Evolutionary conservation across 2,113 vertebrate genomes (phyloP).

Genomic region (Grammomys surdaster): DNA sequence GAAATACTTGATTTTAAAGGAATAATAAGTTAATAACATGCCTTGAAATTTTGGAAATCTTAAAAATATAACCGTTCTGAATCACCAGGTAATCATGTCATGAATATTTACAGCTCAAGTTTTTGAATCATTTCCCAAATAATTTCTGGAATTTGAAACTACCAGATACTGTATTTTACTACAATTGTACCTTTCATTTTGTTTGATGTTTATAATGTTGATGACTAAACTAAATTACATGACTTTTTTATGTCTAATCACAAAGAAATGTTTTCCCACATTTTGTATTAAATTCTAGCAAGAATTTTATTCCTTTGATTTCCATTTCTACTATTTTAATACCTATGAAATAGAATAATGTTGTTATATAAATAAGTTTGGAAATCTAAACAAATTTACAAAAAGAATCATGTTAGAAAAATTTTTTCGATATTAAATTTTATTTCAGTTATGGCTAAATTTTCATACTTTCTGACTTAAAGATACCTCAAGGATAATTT

Average conservation of each 20-base stretch:
- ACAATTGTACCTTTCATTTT: conserved; percentile 39
- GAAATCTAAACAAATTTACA: neutral
- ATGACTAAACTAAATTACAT: conserved; percentile 27
- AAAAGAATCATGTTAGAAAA: conserved; percentile 9
- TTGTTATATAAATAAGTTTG: neutral
- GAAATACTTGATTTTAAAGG: neutral
- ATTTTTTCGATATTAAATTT: neutral
- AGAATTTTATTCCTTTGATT: neutral
- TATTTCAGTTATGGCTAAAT: neutral
- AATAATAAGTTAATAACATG: neutral
- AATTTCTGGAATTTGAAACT: conserved; percentile 51
- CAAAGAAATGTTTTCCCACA: neutral
- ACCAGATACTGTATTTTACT: conserved; percentile 27
- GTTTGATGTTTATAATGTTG: conserved; percentile 3
- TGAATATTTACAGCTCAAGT: conserved; percentile 35
- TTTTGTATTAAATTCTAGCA: neutral
- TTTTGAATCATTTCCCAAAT: conserved; percentile 58
- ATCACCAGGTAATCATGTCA: neutral
- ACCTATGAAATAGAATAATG: neutral
- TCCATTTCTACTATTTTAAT: neutral
- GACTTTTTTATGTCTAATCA: conserved; percentile 14
- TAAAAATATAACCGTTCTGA: conserved; percentile 30
- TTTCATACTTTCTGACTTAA: neutral
- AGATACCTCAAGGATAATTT: neutral
- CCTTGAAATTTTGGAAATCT: neutral